Conservation (phyloP, 2,888 invertebrate species). For the Nebria brevicollis region DNA sequence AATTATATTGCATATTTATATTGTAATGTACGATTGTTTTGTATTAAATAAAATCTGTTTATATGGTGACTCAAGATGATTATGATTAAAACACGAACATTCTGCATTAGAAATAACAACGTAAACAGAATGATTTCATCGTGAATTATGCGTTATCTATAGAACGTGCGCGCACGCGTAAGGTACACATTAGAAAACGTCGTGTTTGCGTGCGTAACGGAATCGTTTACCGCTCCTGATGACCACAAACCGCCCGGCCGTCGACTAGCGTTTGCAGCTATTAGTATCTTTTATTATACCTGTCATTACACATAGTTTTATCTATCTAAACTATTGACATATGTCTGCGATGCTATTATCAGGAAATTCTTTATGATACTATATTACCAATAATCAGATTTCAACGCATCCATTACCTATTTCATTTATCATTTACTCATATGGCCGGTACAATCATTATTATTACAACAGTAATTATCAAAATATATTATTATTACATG, state of each 20-base stretch:
- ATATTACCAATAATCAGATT: neutral
- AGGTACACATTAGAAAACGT: slow-evolving; percentile 1
- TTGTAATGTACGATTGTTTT: too few relatives aligned
- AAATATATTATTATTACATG: too few relatives aligned
- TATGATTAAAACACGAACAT: too few relatives aligned
- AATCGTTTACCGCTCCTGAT: neutral
- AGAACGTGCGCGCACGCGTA: neutral
- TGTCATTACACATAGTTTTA: slow-evolving; percentile 1
- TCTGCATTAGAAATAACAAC: too few relatives aligned
- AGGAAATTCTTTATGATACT: neutral
- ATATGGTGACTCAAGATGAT: too few relatives aligned
- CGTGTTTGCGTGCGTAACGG: slow-evolving; percentile 1
- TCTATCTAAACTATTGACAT: neutral
- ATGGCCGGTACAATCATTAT: neutral
- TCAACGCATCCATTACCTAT: neutral
- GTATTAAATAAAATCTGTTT: too few relatives aligned
- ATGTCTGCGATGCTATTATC: neutral
- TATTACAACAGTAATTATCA: neutral
- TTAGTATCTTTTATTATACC: neutral
- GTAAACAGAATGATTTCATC: neutral
- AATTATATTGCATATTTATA: neutral
- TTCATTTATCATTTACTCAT: neutral
- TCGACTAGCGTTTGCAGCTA: neutral
- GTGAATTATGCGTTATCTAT: neutral
- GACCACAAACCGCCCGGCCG: neutral